phyloP scores from a whole-genome alignment of 2,888 invertebrate species.

The Tromatobia lineatoria region DNA sequence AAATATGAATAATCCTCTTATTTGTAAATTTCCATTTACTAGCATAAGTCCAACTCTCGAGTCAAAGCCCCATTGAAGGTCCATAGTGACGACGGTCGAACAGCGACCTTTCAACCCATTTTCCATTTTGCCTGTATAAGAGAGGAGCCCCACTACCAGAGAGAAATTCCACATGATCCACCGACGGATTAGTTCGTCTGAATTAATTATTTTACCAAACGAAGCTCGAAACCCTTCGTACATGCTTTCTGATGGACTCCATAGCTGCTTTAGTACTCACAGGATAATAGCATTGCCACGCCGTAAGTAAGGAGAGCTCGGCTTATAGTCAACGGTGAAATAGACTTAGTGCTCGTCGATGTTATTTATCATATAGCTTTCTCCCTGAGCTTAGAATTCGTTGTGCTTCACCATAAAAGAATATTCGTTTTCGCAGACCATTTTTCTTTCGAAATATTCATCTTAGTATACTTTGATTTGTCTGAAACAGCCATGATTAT shows the following conservation, averaged over 20 bases:
- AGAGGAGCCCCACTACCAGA: neutral
- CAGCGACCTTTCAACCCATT: constrained; percentile 54
- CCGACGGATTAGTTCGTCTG: constrained; percentile 51
- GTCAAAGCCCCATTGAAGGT: neutral
- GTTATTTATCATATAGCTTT: neutral
- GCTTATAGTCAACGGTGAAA: constrained; percentile 33
- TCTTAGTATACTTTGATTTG: no score
- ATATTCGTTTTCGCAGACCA: no score
- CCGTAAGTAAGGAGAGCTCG: constrained; percentile 16
- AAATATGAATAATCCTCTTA: constrained; percentile 26
- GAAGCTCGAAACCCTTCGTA: constrained; percentile 21
- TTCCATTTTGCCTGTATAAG: constrained; percentile 28
- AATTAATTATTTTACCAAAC: constrained; percentile 61
- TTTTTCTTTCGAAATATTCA: no score
- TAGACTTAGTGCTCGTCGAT: constrained; percentile 31
- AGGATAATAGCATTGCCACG: neutral
- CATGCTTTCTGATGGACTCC: neutral
- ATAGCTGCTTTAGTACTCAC: neutral
- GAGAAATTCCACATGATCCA: constrained; percentile 48
- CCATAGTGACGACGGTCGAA: constrained; percentile 44
- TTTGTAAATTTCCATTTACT: constrained; percentile 25
- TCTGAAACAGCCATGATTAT: no score
- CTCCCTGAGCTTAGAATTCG: no score
- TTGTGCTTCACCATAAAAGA: no score
- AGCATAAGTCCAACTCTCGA: neutral